These are phyloP conservation scores for Octodon degus DNA, from an alignment of 2,113 vertebrate genomes.

Conservation along the genomic window DNA sequence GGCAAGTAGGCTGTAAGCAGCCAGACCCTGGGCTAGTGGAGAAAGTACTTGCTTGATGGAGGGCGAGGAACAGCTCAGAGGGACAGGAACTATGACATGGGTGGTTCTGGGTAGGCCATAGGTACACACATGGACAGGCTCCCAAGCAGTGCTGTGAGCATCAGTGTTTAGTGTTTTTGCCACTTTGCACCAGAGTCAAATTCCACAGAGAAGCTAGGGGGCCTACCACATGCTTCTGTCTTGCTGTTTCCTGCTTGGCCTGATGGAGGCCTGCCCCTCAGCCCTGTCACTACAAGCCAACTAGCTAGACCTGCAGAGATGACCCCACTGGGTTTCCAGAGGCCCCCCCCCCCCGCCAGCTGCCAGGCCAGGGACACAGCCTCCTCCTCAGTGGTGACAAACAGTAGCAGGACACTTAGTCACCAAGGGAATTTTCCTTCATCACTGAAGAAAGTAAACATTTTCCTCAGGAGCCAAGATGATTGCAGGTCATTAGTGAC, in stretches of 20 bases:
- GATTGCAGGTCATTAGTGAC: background rate
- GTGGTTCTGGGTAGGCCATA: rapidly evolving
- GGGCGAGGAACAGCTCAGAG: background rate
- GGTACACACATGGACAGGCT: background rate
- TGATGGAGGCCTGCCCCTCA: background rate
- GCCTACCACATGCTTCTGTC: background rate
- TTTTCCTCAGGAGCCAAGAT: background rate
- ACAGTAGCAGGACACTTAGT: background rate
- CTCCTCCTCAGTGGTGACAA: background rate
- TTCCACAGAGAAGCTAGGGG: background rate
- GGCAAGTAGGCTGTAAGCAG: background rate
- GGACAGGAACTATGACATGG: background rate
- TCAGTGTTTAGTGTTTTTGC: background rate
- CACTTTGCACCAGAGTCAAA: background rate
- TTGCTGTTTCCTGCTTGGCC: rapidly evolving
- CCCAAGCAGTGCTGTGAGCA: background rate
- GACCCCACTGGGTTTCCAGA: background rate
- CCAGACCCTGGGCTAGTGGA: no score
- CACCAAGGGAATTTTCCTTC: background rate
- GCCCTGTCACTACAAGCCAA: rapidly evolving
- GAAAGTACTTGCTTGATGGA: background rate
- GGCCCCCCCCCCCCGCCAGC: background rate
- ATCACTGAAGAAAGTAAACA: background rate
- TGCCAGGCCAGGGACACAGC: background rate
- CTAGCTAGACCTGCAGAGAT: rapidly evolving